phyloP scores from a whole-genome alignment of 2,797 vertebrate species.

The Malurus leucopterus region DNA sequence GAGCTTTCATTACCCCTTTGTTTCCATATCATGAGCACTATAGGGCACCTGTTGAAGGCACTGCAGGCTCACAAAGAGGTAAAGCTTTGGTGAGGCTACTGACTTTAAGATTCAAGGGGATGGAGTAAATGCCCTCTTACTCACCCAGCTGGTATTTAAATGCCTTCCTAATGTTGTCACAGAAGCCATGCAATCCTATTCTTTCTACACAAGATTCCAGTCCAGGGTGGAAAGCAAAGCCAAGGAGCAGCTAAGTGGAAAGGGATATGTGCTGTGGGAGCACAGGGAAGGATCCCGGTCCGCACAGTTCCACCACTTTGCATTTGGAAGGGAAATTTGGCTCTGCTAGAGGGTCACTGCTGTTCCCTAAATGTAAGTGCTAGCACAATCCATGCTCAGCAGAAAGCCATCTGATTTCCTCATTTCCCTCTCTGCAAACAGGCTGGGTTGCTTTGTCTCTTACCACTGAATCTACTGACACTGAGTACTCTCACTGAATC shows the following conservation, averaged over 20 bases:
- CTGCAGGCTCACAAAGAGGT: neutral
- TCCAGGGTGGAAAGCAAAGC: neutral
- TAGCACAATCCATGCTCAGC: neutral
- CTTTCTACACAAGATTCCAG: neutral
- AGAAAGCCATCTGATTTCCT: neutral
- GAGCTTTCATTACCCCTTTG: neutral
- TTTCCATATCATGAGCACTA: neutral
- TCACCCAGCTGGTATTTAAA: neutral
- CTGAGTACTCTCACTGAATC: rapidly evolving
- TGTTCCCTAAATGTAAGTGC: neutral
- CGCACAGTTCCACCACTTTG: rapidly evolving
- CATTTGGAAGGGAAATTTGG: neutral
- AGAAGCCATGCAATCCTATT: neutral
- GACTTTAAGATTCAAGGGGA: neutral
- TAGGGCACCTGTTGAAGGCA: neutral
- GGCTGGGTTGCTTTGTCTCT: neutral
- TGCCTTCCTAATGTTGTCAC: neutral
- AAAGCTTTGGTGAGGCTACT: neutral
- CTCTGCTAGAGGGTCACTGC: neutral
- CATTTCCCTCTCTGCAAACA: neutral
- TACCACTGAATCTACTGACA: neutral
- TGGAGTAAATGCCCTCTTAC: neutral
- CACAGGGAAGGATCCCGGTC: neutral
- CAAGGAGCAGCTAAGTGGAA: neutral
- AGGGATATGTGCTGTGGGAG: neutral